Base-by-base conservation (phyloP, 1,140 invertebrate species). In the Dolichoris vasculosae region DNA sequence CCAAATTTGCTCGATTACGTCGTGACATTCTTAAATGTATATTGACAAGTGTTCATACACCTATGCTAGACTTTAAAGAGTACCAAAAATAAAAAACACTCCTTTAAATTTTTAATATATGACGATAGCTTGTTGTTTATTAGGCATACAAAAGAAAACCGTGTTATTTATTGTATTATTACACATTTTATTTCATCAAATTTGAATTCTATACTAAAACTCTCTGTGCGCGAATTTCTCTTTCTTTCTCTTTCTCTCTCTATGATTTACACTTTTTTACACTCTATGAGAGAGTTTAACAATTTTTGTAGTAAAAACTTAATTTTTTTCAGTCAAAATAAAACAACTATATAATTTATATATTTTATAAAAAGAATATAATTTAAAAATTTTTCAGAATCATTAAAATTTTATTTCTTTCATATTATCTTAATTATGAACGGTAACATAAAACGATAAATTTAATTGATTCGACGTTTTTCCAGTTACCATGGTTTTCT, bases 1-100 rank as follows among this genome's bases (percentile, higher is more conserved):
- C 86, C 84, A 86, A 86, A 87, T 77, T 89, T 85, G 88, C 88
- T 51, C 48, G 48, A 17, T 17, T n/a, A n/a, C n/a, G n/a, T n/a
- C n/a, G n/a, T n/a, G n/a, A n/a, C n/a, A n/a, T n/a, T 11, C 15
- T 13, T 7, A 46, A 46, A 46, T 46, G 6, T 46, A 46, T 46
- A 13, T 13, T 46, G 6, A 46, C 13, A 46, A 46, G n/a, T 89
- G 83, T 40, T 63, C 20, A 87, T 84, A 83, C 84, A 83, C 85
- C 85, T 83, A 51, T 67, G 63, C 83, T 59, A 79, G 30, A 11
- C 2, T 32, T 20, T 86, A 83, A 82, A 83, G 85, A 82, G 84
- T 38, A 55, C 69, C 23, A 51, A 35, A 26, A 40, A 40, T 43
- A 75, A 59, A 30, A n/a, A 85, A 46, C 48, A 55, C 17, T 17